Conservation (phyloP, 30 jellyfish, hydroid and myxozoan species). For the Chrysaora quinquecirrha region DNA sequence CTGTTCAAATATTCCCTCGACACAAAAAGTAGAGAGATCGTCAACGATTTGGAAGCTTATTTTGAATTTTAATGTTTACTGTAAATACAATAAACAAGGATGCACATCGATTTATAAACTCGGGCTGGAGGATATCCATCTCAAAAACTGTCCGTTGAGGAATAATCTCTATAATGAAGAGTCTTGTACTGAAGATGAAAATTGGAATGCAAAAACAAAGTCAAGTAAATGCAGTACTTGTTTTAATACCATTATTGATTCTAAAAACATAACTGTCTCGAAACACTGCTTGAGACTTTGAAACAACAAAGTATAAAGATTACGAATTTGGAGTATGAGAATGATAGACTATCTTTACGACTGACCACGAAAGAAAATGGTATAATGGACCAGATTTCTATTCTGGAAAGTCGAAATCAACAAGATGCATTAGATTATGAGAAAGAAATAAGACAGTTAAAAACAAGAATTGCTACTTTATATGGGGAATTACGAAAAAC, state of each 20-base stretch:
- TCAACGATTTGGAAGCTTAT: slow-evolving; percentile 77
- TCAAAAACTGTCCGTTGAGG: slow-evolving; percentile 64
- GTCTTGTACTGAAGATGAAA: slow-evolving; percentile 14
- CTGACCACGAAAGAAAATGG: slow-evolving; percentile 85
- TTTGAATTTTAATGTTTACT: slow-evolving; percentile 84
- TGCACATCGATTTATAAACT: slow-evolving; percentile 80
- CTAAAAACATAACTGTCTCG: slow-evolving; percentile 69
- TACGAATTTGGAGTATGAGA: slow-evolving; percentile 88
- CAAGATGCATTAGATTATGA: slow-evolving; percentile 78
- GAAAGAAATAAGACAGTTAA: slow-evolving; percentile 80
- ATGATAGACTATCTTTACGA: slow-evolving; percentile 72
- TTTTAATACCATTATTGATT: slow-evolving; percentile 30
- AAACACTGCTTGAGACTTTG: slow-evolving; percentile 47
- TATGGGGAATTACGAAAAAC: slow-evolving; percentile 70
- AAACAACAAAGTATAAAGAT: slow-evolving; percentile 64
- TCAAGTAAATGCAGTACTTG: slow-evolving; percentile 77
- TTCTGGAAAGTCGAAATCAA: slow-evolving; percentile 68
- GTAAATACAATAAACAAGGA: slow-evolving; percentile 76
- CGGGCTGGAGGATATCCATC: slow-evolving; percentile 80
- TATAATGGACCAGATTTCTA: slow-evolving; percentile 75
- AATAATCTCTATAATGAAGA: slow-evolving; percentile 37
- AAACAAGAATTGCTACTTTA: slow-evolving; percentile 69
- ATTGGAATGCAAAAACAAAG: slow-evolving; percentile 8
- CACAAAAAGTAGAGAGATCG: slow-evolving; percentile 32
- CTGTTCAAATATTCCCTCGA: slow-evolving; percentile 40